Evolutionary conservation across 2,888 invertebrate species (phyloP).

Genomic region (Odontocolon sp.): DNA sequence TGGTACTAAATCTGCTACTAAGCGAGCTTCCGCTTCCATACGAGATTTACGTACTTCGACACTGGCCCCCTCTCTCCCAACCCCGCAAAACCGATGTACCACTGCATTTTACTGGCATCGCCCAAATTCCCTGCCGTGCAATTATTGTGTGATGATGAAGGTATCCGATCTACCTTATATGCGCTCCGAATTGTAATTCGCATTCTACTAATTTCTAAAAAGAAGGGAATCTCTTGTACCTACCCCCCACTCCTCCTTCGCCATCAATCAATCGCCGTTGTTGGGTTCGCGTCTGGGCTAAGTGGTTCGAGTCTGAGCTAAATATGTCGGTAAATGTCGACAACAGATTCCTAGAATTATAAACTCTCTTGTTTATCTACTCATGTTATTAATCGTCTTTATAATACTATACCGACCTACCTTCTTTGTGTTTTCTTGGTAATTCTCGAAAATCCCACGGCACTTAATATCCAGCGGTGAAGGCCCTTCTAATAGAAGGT

Average conservation of each 20-base stretch:
- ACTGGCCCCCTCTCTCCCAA: background rate
- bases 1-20: constrained; percentile 44
- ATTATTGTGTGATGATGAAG: constrained; percentile 7
- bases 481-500: background rate
- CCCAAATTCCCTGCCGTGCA: constrained; percentile 31
- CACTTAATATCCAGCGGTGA: background rate
- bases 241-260: too few species aligned
- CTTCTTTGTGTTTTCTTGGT: background rate
- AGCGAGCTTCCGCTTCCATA: constrained; percentile 46
- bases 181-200: background rate
- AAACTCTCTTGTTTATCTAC: too few species aligned
- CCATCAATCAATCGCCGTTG: too few species aligned
- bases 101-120: background rate
- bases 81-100: background rate
- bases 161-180: background rate
- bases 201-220: too few species aligned
- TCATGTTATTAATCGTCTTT: too few species aligned
- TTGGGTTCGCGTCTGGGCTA: too few species aligned
- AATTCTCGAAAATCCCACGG: constrained; percentile 20
- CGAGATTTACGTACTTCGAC: constrained; percentile 52
- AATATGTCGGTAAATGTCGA: too few species aligned
- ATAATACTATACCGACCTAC: too few species aligned
- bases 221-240: too few species aligned
- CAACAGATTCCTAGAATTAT: too few species aligned
- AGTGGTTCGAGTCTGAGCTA: too few species aligned